A percentile compares a stretch with the other conserved stretches of the same genome.
These are phyloP conservation scores for Ceratina australensis DNA, from an alignment of 1,140 invertebrate genomes.

Conservation along the genomic window DNA sequence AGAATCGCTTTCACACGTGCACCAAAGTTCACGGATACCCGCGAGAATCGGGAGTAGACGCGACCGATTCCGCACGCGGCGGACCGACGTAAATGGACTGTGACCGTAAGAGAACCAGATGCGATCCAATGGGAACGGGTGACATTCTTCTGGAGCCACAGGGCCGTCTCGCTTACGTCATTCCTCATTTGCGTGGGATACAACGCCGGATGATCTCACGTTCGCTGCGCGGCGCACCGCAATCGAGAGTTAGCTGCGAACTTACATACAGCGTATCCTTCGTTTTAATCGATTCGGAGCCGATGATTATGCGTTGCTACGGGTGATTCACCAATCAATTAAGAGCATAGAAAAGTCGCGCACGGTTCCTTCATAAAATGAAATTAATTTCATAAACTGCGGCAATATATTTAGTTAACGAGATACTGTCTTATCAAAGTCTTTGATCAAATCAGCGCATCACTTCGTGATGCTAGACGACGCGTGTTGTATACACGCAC, in stretches of 20 bases:
- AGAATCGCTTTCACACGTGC: conserved; percentile 1
- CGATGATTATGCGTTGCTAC: too few species aligned
- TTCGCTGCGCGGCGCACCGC: conserved; percentile 26
- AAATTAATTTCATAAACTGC: too few species aligned
- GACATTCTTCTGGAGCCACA: conserved; percentile 43
- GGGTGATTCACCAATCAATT: too few species aligned
- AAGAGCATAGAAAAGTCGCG: too few species aligned
- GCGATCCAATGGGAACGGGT: conserved; percentile 52
- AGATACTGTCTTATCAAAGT: too few species aligned
- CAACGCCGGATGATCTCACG: conserved; percentile 56
- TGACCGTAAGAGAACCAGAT: conserved; percentile 55
- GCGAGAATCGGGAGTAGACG: conserved; percentile 21
- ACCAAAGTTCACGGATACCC: conserved; percentile 12
- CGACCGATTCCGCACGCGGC: background rate
- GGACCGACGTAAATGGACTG: conserved; percentile 51
- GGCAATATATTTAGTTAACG: too few species aligned
- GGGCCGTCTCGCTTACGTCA: conserved; percentile 49
- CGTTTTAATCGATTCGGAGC: conserved; percentile 6
- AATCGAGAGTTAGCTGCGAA: background rate
- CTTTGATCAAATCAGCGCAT: too few species aligned
- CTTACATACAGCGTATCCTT: background rate
- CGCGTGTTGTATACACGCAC: background rate
- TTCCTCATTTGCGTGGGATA: conserved; percentile 42
- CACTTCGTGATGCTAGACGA: too few species aligned
- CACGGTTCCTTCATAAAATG: too few species aligned